These are phyloP conservation scores for Coryphaenoides rupestris DNA, from an alignment of 2,113 vertebrate species.

Conservation along the genomic window DNA sequence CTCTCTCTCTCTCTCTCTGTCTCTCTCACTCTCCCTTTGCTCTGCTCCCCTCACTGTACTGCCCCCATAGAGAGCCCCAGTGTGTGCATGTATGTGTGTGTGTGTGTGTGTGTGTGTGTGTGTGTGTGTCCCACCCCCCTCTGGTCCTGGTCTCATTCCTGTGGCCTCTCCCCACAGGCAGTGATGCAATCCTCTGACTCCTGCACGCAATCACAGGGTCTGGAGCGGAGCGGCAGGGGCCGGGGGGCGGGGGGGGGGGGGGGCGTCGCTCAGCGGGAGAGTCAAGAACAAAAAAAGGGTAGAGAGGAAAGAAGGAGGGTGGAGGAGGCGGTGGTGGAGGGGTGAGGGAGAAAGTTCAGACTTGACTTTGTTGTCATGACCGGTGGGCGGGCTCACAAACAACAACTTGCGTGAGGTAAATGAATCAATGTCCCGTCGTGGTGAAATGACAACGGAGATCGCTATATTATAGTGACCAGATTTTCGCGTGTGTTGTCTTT, in stretches of 20 bases:
- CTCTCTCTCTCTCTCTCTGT: neutral
- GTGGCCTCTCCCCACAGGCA: conserved; percentile 63
- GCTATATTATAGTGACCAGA: no score
- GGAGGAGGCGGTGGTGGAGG: conserved; percentile 27
- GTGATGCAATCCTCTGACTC: conserved; percentile 75
- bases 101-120: no score
- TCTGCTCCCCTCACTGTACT: conserved; percentile 5
- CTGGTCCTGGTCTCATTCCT: conserved; percentile 49
- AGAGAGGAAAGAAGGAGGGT: conserved; percentile 47
- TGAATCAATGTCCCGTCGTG: no score
- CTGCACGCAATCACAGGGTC: conserved; percentile 69
- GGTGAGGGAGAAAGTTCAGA: conserved; percentile 7
- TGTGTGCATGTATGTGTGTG: no score
- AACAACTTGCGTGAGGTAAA: no score
- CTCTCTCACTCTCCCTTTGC: neutral
- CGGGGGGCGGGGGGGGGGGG: conserved; percentile 55
- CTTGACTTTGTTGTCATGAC: conserved; percentile 29
- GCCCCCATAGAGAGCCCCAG: no score
- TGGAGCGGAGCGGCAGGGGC: conserved; percentile 53
- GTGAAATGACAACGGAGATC: no score
- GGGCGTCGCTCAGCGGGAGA: conserved; percentile 61
- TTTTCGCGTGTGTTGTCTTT: conserved; percentile 20
- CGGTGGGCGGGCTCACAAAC: no score
- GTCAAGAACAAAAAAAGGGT: conserved; percentile 49
- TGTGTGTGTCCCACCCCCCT: neutral